These are phyloP conservation scores for Sebastes alutus DNA, from an alignment of 2,797 vertebrate genomes.

Conservation along the genomic window DNA sequence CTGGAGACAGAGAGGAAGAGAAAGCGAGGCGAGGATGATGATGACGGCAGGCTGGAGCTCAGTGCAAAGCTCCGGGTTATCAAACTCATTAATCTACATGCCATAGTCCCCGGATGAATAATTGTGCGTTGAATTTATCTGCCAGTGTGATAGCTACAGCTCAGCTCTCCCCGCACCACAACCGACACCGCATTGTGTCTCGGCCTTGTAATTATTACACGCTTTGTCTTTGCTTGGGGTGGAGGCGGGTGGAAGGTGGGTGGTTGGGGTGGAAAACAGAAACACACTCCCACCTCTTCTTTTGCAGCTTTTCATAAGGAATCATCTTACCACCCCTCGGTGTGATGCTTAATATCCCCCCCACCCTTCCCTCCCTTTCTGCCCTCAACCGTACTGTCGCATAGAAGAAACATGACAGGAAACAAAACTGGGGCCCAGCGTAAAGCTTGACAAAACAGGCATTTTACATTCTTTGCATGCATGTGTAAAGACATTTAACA, in stretches of 20 bases:
- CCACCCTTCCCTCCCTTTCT: neutral
- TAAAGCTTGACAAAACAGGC: neutral
- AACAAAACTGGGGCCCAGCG: neutral
- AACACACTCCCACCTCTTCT: conserved; percentile 77
- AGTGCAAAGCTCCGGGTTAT: conserved; percentile 94
- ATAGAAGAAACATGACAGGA: neutral
- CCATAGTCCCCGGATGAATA: conserved; percentile 98
- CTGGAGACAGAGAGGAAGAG: conserved; percentile 70
- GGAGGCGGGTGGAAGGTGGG: conserved; percentile 44
- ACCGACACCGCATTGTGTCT: conserved; percentile 84
- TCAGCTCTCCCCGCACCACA: conserved; percentile 84
- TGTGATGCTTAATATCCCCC: conserved; percentile 8
- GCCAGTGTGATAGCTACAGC: conserved; percentile 95
- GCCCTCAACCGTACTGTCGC: neutral
- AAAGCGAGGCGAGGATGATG: conserved; percentile 60
- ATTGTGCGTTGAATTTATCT: conserved; percentile 99
- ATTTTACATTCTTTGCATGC: neutral
- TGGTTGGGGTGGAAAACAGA: conserved; percentile 70
- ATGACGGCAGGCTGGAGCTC: conserved; percentile 87
- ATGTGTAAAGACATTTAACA: neutral
- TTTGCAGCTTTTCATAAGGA: conserved; percentile 77
- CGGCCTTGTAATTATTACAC: conserved; percentile 91
- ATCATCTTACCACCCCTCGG: conserved; percentile 34
- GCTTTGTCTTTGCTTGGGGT: conserved; percentile 89
- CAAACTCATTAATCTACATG: conserved; percentile 99